phyloP scores from a whole-genome alignment of 1,140 invertebrate genomes.

The Drosophila ficusphila region DNA sequence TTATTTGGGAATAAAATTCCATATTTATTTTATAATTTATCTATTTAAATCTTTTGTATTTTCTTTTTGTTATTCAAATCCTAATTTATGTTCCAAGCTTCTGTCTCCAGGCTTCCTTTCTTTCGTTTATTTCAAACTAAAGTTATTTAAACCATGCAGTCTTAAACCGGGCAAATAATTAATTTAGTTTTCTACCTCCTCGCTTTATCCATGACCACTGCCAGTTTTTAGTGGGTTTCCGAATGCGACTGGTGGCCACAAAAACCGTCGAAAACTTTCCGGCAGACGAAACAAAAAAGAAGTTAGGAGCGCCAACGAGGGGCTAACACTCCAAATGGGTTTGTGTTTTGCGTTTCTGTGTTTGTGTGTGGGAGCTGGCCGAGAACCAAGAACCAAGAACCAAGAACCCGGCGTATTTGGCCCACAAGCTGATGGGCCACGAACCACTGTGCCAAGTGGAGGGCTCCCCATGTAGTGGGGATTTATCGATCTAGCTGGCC shows the following conservation, averaged over 20 bases:
- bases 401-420: constrained; percentile 24
- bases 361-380: constrained; percentile 33
- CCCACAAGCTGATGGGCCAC: not conserved
- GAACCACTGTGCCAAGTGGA: constrained; percentile 58
- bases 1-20: no score
- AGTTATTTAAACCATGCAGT: constrained; percentile 1
- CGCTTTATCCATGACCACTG: constrained; percentile 12
- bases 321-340: constrained; percentile 3
- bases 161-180: constrained; percentile 32
- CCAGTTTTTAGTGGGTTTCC: constrained; percentile 69
- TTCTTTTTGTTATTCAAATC: no score
- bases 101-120: no score
- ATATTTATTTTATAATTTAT: no score
- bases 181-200: constrained; percentile 41
- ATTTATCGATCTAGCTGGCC: constrained; percentile 83
- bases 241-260: constrained; percentile 61
- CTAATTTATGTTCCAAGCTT: no score
- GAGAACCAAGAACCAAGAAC: constrained; percentile 11
- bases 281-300: constrained; percentile 32
- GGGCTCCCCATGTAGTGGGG: constrained; percentile 65
- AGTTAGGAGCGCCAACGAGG: constrained; percentile 15
- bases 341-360: not conserved
- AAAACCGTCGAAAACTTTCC: constrained; percentile 49
- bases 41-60: no score
- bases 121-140: not conserved